phyloP scores from a whole-genome alignment of 2,797 vertebrate species.

The Pangasius krempfi region DNA sequence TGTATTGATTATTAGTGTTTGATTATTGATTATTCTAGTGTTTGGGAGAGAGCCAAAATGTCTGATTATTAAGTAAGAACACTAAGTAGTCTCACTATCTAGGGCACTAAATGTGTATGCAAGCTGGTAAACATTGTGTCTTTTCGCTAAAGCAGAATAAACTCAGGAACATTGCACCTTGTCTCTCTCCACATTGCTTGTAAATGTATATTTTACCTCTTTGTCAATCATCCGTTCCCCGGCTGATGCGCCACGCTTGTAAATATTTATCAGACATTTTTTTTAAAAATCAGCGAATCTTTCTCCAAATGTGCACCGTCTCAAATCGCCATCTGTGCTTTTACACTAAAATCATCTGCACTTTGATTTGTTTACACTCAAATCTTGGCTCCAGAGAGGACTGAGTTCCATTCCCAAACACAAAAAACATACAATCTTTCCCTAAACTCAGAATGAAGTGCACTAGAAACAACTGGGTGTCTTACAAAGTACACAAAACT shows the following conservation, averaged over 20 bases:
- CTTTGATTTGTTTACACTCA: not conserved
- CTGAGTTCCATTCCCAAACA: not conserved
- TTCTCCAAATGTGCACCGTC: not conserved
- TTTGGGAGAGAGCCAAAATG: not conserved
- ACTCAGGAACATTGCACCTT: not conserved
- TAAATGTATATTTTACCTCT: slow-evolving; percentile 5
- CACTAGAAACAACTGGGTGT: not conserved
- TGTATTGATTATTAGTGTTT: no score
- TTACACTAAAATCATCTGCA: not conserved
- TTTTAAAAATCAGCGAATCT: not conserved
- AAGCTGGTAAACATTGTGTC: not conserved
- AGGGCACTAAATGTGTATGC: not conserved
- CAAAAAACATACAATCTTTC: not conserved
- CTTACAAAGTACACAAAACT: no score
- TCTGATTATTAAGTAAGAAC: no score
- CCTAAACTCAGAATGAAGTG: not conserved
- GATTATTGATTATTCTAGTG: no score
- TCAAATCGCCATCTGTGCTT: not conserved
- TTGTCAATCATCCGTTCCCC: not conserved
- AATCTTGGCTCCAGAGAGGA: not conserved
- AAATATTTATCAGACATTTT: slow-evolving; percentile 38
- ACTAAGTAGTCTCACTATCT: not conserved
- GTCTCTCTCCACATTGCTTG: slow-evolving; percentile 35
- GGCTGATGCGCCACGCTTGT: not conserved
- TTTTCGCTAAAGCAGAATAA: slow-evolving; percentile 1